Evolutionary conservation across 2,797 vertebrate species (phyloP).

Genomic region (Gambusia yucatana): DNA sequence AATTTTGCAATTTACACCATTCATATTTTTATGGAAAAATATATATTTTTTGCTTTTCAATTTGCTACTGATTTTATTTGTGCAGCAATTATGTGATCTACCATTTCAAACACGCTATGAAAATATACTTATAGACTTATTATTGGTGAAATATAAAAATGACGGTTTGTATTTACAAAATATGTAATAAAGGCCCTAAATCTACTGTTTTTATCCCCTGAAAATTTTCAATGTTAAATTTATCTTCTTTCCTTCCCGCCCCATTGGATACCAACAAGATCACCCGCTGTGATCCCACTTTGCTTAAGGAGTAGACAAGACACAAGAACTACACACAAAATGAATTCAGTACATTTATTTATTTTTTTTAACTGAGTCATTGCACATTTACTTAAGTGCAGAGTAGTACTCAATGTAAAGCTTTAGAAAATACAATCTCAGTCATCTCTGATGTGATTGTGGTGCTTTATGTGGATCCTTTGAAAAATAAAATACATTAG

Average conservation of each 20-base stretch:
- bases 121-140: not conserved
- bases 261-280: not conserved
- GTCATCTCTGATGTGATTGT: constrained; percentile 76
- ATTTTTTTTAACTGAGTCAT: constrained; percentile 67
- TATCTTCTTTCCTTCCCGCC: not conserved
- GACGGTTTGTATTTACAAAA: not conserved
- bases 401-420: constrained; percentile 79
- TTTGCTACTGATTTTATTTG: not conserved
- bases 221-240: not conserved
- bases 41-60: not conserved
- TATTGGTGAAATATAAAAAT: not conserved
- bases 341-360: constrained; percentile 80
- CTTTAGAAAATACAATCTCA: constrained; percentile 86
- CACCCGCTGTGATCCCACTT: not conserved
- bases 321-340: constrained; percentile 36
- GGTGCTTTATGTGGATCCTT: constrained; percentile 52
- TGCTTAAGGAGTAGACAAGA: not conserved
- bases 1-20: not conserved
- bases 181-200: not conserved
- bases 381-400: constrained; percentile 74
- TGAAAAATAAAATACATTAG: constrained; percentile 70
- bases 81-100: not conserved
- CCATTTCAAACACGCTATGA: not conserved
- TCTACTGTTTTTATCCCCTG: not conserved
- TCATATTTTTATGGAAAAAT: not conserved